Evolutionary conservation across 1,140 invertebrate species (phyloP).

Genomic region (Magallana ariakensis): DNA sequence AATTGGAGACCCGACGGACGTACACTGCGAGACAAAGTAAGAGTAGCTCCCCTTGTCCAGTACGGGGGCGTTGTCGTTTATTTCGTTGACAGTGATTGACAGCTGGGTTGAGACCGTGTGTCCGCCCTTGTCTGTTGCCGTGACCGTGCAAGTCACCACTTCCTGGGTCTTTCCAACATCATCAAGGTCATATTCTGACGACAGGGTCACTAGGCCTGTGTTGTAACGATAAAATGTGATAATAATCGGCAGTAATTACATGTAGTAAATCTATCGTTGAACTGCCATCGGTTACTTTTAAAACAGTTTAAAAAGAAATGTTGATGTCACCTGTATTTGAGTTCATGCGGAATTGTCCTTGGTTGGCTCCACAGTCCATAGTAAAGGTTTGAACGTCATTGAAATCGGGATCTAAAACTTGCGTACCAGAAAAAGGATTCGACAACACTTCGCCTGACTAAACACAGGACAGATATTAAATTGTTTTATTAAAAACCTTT

Average conservation of each 20-base stretch:
- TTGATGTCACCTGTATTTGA: background rate
- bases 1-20: background rate
- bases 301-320: background rate
- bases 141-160: slow-evolving; percentile 19
- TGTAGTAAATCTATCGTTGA: no score
- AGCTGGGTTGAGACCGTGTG: background rate
- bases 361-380: slow-evolving; percentile 49
- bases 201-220: slow-evolving; percentile 30
- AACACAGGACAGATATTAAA: no score
- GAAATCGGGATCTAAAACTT: slow-evolving; percentile 36
- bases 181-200: slow-evolving; percentile 49
- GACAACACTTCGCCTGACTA: background rate
- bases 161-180: background rate
- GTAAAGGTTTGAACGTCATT: slow-evolving; percentile 47
- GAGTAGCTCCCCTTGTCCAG: slow-evolving; percentile 7
- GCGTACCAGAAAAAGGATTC: slow-evolving; percentile 10
- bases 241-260: no score
- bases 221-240: background rate
- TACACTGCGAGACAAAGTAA: background rate
- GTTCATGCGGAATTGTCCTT: slow-evolving; percentile 46
- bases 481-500: no score
- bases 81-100: slow-evolving; percentile 23
- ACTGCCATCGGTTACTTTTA: no score
- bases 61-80: slow-evolving; percentile 41
- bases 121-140: slow-evolving; percentile 26